A percentile compares a stretch with the other conserved stretches of the same genome.
phyloP scores from a whole-genome alignment of 2,888 invertebrate genomes.

The Erebia epiphron region DNA sequence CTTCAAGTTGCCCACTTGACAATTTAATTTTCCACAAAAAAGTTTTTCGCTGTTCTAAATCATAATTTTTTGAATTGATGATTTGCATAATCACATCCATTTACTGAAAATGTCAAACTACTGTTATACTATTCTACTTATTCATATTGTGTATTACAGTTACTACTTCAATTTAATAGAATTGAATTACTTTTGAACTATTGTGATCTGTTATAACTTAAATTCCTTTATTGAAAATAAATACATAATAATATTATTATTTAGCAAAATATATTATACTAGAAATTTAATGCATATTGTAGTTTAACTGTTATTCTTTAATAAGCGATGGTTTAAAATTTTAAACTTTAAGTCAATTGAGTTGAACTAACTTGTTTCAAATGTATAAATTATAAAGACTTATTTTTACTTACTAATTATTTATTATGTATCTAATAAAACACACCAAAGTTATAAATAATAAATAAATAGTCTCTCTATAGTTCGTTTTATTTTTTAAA shows the following conservation, averaged over 20 bases:
- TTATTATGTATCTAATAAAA: conserved; percentile 80
- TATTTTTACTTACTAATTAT: conserved; percentile 61
- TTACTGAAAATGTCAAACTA: not conserved
- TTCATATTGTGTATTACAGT: conserved; percentile 9
- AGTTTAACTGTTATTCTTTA: conserved; percentile 39
- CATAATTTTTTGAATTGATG: not conserved
- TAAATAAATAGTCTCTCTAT: conserved; percentile 74
- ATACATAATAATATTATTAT: conserved; percentile 18
- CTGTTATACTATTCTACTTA: not conserved
- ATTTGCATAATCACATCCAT: not conserved
- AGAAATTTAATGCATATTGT: conserved; percentile 31
- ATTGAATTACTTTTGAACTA: conserved; percentile 30
- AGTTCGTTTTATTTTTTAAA: conserved; percentile 58
- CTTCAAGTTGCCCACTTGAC: not conserved
- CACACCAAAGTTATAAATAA: conserved; percentile 81
- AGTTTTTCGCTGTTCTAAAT: not conserved
- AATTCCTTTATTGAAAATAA: conserved; percentile 32
- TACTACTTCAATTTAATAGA: conserved; percentile 26
- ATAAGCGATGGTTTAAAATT: conserved; percentile 34
- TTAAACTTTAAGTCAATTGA: conserved; percentile 36
- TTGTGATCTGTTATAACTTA: conserved; percentile 37
- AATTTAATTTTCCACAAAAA: not conserved
- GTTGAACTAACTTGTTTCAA: conserved; percentile 43
- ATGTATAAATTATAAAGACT: conserved; percentile 59
- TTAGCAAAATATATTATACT: conserved; percentile 36